Evolutionary conservation across 2,888 invertebrate genomes (phyloP), one percentile per base, ranked within the genome.

Genomic region (Caenorhabditis becei): DNA sequence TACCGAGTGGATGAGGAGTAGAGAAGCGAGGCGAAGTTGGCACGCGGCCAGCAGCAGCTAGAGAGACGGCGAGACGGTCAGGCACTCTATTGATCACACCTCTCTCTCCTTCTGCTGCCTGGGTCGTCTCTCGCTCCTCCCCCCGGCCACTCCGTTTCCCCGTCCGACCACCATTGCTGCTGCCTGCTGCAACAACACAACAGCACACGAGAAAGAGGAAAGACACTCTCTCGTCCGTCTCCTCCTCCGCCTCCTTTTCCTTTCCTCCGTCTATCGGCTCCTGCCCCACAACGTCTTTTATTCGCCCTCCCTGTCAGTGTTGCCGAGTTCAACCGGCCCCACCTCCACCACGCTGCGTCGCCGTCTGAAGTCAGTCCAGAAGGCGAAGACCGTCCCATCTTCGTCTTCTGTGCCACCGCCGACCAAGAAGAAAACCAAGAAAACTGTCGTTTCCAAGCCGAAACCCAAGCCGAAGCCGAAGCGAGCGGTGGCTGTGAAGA

Each of bases 21-120:
- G 66, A 59, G 59, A 69, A 47, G 69, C 61, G 54, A 32, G 54
- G 32, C 49, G 63, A 53, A 70, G 63, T 77, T 69, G 83, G 83
- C 83, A 74, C 53, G 63, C 65, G 69, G 83, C 83, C 83, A 82
- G 77, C 83, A 82, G 77, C 83, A 80, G 65, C 69, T 69, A 70
- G 37, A 35, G 28, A 47, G 62, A 49, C 56, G 35, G 58, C 62
- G 44, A 75, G 75, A 53, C 75, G 66, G 66, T 66, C 61, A 66
- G 24, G 41, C 28, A 28, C 58, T 74, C 79, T 80, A 80, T 80
- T 67, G 79, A 80, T 80, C 79, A 69, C 79, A 74, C 79, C 74
- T 80, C 71, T 41, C 56, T 28, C 18, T 58, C 47, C 24, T 10
- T 32, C n/a, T n/a, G 62, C 65, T 41, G 18, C n/a, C 11, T 16